These are phyloP conservation scores for Limnodromus scolopaceus DNA, from an alignment of 2,797 vertebrate genomes.

Conservation along the genomic window DNA sequence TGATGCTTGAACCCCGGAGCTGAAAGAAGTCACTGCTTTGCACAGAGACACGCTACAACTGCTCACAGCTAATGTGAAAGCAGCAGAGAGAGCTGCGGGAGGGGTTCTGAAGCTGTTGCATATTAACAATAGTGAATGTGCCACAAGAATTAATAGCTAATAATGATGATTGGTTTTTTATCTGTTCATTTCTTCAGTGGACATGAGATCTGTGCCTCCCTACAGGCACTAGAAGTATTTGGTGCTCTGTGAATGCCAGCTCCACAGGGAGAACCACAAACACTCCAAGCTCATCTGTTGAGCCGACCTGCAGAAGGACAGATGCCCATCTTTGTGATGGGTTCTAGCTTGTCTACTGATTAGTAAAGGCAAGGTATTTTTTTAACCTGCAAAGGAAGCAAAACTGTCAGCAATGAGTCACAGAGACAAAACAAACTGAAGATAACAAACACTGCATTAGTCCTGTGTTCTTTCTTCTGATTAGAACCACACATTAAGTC, in stretches of 20 bases:
- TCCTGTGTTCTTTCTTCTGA: background rate
- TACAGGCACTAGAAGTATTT: background rate
- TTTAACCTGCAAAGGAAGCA: background rate
- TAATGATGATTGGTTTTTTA: background rate
- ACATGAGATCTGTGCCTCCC: background rate
- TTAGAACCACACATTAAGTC: background rate
- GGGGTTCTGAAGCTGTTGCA: background rate
- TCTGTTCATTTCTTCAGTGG: background rate
- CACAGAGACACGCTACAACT: background rate
- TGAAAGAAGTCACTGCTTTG: background rate
- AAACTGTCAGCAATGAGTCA: background rate
- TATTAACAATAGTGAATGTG: background rate
- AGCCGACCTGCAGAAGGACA: background rate
- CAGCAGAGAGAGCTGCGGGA: background rate
- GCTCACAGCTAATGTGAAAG: background rate
- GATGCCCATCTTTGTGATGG: background rate
- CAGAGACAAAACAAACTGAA: background rate
- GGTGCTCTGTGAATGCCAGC: background rate
- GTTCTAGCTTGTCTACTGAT: background rate
- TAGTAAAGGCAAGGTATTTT: background rate
- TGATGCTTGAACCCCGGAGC: background rate
- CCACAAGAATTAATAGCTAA: background rate
- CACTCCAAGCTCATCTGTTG: background rate
- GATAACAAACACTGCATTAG: background rate
- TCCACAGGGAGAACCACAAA: background rate